Conservation (phyloP, 2,888 invertebrate species). For the Troides aeacus region DNA sequence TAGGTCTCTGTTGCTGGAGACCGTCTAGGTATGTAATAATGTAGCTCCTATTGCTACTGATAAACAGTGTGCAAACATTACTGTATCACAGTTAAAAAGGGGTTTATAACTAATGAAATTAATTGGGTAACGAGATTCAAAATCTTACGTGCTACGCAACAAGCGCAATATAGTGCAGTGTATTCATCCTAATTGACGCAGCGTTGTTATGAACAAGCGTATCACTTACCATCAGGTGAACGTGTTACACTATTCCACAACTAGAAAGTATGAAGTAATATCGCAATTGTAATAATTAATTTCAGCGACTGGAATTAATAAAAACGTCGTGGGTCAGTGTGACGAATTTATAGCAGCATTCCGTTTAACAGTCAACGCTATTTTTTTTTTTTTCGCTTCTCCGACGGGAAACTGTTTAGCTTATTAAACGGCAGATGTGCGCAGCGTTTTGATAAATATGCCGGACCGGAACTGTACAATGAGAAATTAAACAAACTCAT, state of each 20-base stretch:
- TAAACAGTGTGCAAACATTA: too few relatives aligned
- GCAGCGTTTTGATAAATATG: slow-evolving; percentile 15
- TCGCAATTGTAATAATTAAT: not conserved
- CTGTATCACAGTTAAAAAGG: too few relatives aligned
- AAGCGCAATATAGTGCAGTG: too few relatives aligned
- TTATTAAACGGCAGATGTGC: slow-evolving; percentile 22
- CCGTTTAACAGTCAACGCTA: not conserved
- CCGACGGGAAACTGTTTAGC: slow-evolving; percentile 4
- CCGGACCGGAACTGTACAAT: not conserved
- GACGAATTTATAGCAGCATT: slow-evolving; percentile 19
- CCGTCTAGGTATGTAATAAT: too few relatives aligned
- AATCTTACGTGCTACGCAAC: too few relatives aligned
- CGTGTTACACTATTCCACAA: not conserved
- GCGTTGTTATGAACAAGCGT: too few relatives aligned
- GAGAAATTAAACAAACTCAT: not conserved
- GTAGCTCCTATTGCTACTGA: too few relatives aligned
- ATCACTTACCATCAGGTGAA: too few relatives aligned
- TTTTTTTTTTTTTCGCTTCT: not conserved
- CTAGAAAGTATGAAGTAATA: not conserved
- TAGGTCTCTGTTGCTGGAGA: too few relatives aligned
- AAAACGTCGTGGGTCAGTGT: not conserved
- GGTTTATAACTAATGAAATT: too few relatives aligned
- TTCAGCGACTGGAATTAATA: slow-evolving; percentile 12
- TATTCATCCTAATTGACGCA: too few relatives aligned
- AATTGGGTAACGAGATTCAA: too few relatives aligned